phyloP scores from a whole-genome alignment of 2,113 vertebrate species.

The Rattus norvegicus region GRCr8 NC_086021.1:53542501-53543000 shows the following conservation, averaged over 20 bases:
- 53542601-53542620: slow-evolving; percentile 83
- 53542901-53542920: slow-evolving; percentile 23
- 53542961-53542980: slow-evolving; percentile 39
- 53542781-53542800: slow-evolving; percentile 16
- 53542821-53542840: slow-evolving; percentile 49
- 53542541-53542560: slow-evolving; percentile 81
- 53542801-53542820: slow-evolving; percentile 48
- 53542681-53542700: slow-evolving; percentile 64
- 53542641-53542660: slow-evolving; percentile 79
- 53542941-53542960: background rate
- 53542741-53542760: slow-evolving; percentile 49
- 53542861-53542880: background rate
- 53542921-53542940: slow-evolving; percentile 33
- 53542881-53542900: slow-evolving; percentile 41
- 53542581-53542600: slow-evolving; percentile 79
- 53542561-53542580: slow-evolving; percentile 82
- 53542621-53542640: slow-evolving; percentile 74
- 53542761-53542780: slow-evolving; percentile 57
- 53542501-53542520: slow-evolving; percentile 62
- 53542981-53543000: slow-evolving; percentile 49
- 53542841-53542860: slow-evolving; percentile 36
- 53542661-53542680: slow-evolving; percentile 74
- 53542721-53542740: slow-evolving; percentile 42
- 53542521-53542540: slow-evolving; percentile 81
- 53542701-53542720: slow-evolving; percentile 65